Base-by-base conservation (phyloP, 2,113 vertebrate species). In the Arenaria interpres region DNA sequence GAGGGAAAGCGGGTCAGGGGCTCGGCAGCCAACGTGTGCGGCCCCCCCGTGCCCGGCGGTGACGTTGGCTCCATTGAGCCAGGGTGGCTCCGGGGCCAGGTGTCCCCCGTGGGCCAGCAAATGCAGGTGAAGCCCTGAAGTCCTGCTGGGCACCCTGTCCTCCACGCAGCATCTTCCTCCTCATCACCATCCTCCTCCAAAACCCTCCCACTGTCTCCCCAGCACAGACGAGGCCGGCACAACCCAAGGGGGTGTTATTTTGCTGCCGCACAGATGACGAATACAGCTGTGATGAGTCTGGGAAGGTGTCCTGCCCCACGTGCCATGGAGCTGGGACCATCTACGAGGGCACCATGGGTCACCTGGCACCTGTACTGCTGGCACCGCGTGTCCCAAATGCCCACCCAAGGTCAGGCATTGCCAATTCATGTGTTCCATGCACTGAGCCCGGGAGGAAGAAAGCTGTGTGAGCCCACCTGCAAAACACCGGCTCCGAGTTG, bases 251-350 rank as follows among this genome's bases (percentile, higher is more conserved):
- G 67, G 56, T 18, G 62, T 37, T n/a, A 16, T 56, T 33, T 43
- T 30, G 63, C 20, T 10, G 27, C 25, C 35, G 88, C 32, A 74
- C 72, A 68, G 67, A 76, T 53, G 60, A 48, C 54, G 85, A 66
- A 64, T 50, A 51, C 74, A 72, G 71, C 63, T 10, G 46, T 19
- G 39, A 56, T 72, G 69, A 67, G 23, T 80, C 85, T 98, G 97
- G 98, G 97, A 83, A 73, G 78, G 73, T 85, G 95, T 96, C 97
- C 97, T 64, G 63, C 45, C 48, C 84, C 82, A 89, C 54, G 54
- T 64, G 85, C 79, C 91, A 83, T 83, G 21, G 92, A 97, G 93
- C 89, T 24, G 95, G 96, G 96, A 94, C 60, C 57, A 74, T 93
- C 80, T 89, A 89, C 93, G 89, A 95, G 81, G 68, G 88, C 78